Evolutionary conservation across 2,888 invertebrate genomes (phyloP).

Genomic region (Drosophila atripex): DNA sequence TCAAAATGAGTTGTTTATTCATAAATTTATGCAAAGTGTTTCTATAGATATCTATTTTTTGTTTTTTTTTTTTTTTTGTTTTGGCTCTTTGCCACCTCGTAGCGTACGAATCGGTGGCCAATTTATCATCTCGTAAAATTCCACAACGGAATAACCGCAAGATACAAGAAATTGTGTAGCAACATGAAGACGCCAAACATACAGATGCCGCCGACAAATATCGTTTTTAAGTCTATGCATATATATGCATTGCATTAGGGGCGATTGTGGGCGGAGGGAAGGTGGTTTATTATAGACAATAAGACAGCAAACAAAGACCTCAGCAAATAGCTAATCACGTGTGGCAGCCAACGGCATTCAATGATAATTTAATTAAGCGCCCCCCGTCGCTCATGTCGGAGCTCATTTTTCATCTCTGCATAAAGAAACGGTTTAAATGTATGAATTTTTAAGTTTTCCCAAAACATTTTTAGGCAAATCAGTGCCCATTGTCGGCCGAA

Average conservation of each 20-base stretch:
- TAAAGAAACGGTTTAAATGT: constrained; percentile 52
- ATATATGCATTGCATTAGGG: constrained; percentile 48
- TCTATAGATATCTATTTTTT: constrained; percentile 5
- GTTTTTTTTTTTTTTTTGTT: constrained; percentile 33
- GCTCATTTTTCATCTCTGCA: constrained; percentile 52
- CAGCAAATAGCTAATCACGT: constrained; percentile 65
- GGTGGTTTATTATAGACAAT: constrained; percentile 36
- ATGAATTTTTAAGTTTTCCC: constrained; percentile 47
- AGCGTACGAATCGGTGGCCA: constrained; percentile 64
- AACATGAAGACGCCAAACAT: constrained; percentile 40
- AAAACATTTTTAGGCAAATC: constrained; percentile 56
- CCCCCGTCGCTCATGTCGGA: constrained; percentile 16
- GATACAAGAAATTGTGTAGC: constrained; percentile 49
- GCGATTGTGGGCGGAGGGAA: constrained; percentile 14
- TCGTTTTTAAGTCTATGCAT: constrained; percentile 60
- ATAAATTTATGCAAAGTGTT: constrained; percentile 65
- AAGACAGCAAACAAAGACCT: constrained; percentile 53
- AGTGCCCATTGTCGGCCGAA: constrained; percentile 59
- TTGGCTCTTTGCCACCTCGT: constrained; percentile 74
- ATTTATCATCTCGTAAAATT: constrained; percentile 76
- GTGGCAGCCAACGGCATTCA: constrained; percentile 51
- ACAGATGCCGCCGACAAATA: constrained; percentile 35
- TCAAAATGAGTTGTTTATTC: constrained; percentile 71
- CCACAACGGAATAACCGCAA: constrained; percentile 53
- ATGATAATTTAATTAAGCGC: constrained; percentile 66